phyloP scores from a whole-genome alignment of 2,888 invertebrate species.

The Cancer borealis region DNA sequence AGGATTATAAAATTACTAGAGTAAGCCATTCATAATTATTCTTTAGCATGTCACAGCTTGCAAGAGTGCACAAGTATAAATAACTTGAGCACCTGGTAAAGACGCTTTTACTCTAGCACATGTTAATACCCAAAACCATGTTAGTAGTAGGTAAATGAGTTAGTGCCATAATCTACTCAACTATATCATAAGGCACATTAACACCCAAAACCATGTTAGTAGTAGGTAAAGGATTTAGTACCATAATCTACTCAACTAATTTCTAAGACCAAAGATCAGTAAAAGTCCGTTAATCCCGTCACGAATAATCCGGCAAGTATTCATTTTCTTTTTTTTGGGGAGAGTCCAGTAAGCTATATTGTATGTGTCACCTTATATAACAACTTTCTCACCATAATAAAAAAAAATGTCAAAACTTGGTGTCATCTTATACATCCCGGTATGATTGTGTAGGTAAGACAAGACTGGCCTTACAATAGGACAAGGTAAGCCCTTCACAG shows the following conservation, averaged over 20 bases:
- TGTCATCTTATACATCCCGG: no score
- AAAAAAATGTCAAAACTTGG: no score
- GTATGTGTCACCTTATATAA: no score
- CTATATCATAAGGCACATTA: slow-evolving; percentile 47
- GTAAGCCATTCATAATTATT: neutral
- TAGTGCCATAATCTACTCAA: slow-evolving; percentile 58
- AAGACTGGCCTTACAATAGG: no score
- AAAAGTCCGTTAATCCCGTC: no score
- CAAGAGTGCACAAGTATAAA: slow-evolving; percentile 64
- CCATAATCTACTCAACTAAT: slow-evolving; percentile 21
- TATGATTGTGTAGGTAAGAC: no score
- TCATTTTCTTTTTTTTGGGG: no score
- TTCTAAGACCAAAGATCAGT: neutral
- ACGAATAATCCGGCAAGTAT: no score
- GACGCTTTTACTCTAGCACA: slow-evolving; percentile 71
- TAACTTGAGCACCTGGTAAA: slow-evolving; percentile 67
- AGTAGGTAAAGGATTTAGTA: slow-evolving; percentile 67
- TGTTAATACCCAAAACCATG: slow-evolving; percentile 72
- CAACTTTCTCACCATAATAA: no score
- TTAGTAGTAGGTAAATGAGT: slow-evolving; percentile 66
- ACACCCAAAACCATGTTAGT: slow-evolving; percentile 71
- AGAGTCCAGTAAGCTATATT: no score
- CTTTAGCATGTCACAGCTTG: slow-evolving; percentile 61
- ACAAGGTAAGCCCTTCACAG: no score
- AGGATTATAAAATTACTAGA: neutral